Base-by-base conservation (phyloP, 2,113 vertebrate genomes). In the Lethenteron camtschaticum region DNA sequence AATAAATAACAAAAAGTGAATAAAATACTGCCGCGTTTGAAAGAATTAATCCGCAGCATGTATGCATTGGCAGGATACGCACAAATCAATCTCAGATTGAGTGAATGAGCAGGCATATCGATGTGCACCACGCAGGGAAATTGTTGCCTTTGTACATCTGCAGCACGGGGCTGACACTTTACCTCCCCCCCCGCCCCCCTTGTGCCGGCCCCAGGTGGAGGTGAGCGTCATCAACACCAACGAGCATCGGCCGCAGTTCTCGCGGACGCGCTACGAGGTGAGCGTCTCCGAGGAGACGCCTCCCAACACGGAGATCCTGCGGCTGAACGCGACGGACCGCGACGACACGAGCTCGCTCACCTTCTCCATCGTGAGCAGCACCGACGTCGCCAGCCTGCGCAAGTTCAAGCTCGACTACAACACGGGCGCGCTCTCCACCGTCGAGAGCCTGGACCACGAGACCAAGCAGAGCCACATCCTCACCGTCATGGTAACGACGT, bases 291-390 rank as follows among this genome's bases (percentile, higher is more conserved):
- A 99, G 76, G 87, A 96, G 73, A 82, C 82, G 2, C 68, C 77
- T 3, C 82, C 83, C 1, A 87, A 88, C 8, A 86, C 84, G 0
- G 86, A 96, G 81, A 85, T 96, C 71, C 75, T 99, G 71, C 86
- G 81, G 68, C 81, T 99, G 77, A 84, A 79, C 60, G 90, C 94
- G 3, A 75, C 77, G 2, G 94, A 99, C 77, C 81, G 81, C 74
- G 94, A 99, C 16, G 92, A 95, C 79, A 96, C 96, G 79, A 96
- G 96, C 80, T 96, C 94, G 71, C 74, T 99, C 60, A 94, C 91
- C 74, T 99, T 84, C 69, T 91, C 88, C 0, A 83, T 99, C 41
- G 87, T 91, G 74, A 86, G 89, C 75, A 99, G 94, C 73, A 83
- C 82, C 0, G 90, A 99, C 78, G 88, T 88, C 0, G 71, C 82